Percentiles rank a stretch among this genome's conserved stretches.
Conservation (phyloP, 2,113 vertebrate genomes). For the Machaerirhynchus nigripectus region DNA sequence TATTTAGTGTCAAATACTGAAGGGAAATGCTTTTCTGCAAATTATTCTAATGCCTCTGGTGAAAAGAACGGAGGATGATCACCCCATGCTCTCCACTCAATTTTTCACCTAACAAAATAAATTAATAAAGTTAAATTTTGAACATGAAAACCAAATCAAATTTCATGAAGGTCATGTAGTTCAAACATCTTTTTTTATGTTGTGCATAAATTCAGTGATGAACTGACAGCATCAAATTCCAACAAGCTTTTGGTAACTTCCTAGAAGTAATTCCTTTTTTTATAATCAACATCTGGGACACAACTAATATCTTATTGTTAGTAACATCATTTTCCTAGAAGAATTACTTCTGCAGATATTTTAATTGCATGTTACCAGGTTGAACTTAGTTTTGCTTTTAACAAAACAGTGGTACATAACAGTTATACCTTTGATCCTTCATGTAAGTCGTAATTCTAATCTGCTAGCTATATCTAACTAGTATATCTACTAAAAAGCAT, state of each 20-base stretch:
- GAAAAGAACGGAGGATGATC: not conserved
- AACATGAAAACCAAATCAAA: not conserved
- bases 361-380: not conserved
- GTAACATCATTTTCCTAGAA: not conserved
- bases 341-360: not conserved
- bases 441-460: not conserved
- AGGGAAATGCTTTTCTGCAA: not conserved
- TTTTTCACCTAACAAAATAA: not conserved
- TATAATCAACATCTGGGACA: not conserved
- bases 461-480: not conserved
- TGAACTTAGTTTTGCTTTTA: not conserved
- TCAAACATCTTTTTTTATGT: not conserved
- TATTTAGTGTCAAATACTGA: not conserved
- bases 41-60: not conserved
- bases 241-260: not conserved
- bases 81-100: not conserved
- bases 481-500: not conserved
- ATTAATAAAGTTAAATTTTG: not conserved
- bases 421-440: not conserved
- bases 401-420: not conserved
- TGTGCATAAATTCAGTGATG: not conserved
- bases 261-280: not conserved
- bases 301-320: not conserved
- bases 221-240: not conserved
- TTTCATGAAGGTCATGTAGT: not conserved